Evolutionary conservation across 1,140 invertebrate genomes (phyloP).

Genomic region (Bombus pyrosoma): DNA sequence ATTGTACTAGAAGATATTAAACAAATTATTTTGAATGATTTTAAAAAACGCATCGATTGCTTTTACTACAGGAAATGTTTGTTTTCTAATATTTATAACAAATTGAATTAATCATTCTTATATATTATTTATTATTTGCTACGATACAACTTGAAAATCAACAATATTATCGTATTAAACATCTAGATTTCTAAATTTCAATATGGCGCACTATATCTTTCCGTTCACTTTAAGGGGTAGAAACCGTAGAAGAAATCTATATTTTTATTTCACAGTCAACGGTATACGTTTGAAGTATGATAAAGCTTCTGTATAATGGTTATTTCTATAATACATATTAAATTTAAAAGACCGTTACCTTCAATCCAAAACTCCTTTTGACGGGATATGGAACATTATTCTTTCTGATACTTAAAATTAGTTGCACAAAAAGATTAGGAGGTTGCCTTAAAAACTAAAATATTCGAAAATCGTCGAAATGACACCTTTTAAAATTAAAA

Average conservation of each 20-base stretch:
- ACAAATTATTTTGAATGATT: not conserved
- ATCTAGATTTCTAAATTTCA: not conserved
- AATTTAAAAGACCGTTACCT: not conserved
- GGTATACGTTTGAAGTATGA: not conserved
- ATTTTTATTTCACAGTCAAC: not conserved
- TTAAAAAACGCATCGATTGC: not conserved
- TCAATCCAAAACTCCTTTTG: not conserved
- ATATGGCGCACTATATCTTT: not conserved
- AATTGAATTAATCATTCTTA: not conserved
- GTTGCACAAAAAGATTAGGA: not conserved
- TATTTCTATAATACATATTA: not conserved
- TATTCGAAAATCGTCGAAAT: not conserved
- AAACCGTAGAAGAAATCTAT: not conserved
- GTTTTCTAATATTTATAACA: not conserved
- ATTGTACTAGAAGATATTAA: not conserved
- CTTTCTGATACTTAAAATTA: not conserved
- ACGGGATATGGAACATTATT: not conserved
- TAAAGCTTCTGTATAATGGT: no score
- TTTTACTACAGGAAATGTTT: not conserved
- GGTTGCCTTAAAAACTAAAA: not conserved
- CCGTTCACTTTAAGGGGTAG: not conserved
- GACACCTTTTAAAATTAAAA: not conserved
- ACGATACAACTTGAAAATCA: not conserved
- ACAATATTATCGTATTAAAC: not conserved
- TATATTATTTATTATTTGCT: not conserved